Evolutionary conservation across 2,113 vertebrate genomes (phyloP).

Genomic region (Tachycineta bicolor): DNA sequence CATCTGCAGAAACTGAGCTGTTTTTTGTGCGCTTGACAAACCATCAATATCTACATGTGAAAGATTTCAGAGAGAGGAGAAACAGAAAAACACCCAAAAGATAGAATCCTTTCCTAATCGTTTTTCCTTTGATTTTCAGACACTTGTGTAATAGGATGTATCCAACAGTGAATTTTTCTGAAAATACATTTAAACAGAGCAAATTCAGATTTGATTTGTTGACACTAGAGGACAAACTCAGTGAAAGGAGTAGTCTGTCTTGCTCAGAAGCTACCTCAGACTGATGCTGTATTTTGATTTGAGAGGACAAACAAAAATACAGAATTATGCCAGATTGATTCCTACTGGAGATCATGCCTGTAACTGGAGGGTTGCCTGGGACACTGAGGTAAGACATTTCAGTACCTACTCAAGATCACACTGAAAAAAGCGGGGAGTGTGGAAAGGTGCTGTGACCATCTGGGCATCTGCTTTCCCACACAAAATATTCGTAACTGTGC

Average conservation of each 20-base stretch:
- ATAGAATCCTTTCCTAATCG: not conserved
- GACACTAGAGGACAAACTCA: not conserved
- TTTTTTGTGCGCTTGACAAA: constrained; percentile 9
- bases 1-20: constrained; percentile 33
- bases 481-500: not conserved
- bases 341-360: rapidly evolving
- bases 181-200: constrained; percentile 15
- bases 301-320: not conserved
- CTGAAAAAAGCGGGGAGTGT: not conserved
- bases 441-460: not conserved
- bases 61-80: not conserved
- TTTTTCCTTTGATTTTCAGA: constrained; percentile 30
- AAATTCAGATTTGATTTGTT: constrained; percentile 23
- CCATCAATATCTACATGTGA: not conserved
- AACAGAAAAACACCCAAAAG: not conserved
- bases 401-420: not conserved
- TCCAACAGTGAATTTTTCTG: not conserved
- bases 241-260: not conserved
- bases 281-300: not conserved
- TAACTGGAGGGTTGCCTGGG: not conserved
- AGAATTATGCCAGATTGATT: not conserved
- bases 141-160: constrained; percentile 8
- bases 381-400: rapidly evolving
- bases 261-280: not conserved
- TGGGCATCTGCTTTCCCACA: not conserved